phyloP scores from a whole-genome alignment of 2,797 vertebrate genomes.

The Sparus aurata region DNA sequence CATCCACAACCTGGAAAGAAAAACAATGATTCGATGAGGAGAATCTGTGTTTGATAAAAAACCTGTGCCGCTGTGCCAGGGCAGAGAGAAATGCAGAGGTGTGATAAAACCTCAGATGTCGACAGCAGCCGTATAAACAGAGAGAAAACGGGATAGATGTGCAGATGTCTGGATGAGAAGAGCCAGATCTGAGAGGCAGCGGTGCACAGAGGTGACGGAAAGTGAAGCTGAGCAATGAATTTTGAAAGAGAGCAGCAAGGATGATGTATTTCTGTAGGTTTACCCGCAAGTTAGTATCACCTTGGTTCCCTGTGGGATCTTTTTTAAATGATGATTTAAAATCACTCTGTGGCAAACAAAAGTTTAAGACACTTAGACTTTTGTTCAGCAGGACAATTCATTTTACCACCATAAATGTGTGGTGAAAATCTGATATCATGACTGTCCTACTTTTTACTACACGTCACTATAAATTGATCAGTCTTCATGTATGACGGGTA shows the following conservation, averaged over 20 bases:
- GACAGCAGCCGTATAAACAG: rapidly evolving
- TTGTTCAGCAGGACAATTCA: no score
- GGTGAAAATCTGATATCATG: no score
- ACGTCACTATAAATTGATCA: no score
- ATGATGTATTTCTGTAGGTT: no score
- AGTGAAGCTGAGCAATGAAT: constrained; percentile 13
- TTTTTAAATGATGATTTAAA: no score
- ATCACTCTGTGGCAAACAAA: no score
- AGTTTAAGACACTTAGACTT: no score
- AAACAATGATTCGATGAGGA: background rate
- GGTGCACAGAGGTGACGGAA: constrained; percentile 2
- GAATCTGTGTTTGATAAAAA: constrained; percentile 13
- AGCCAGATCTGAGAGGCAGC: constrained; percentile 11
- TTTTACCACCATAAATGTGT: no score
- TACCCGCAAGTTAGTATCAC: no score
- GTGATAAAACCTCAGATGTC: constrained; percentile 20
- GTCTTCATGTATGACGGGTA: no score
- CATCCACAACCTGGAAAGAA: background rate
- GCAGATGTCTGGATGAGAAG: constrained; percentile 27
- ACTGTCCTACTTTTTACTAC: no score
- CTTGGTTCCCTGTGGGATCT: no score
- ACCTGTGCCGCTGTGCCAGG: background rate
- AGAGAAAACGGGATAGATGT: constrained; percentile 17
- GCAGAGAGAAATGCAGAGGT: constrained; percentile 2
- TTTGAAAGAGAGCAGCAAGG: background rate